A percentile compares a stretch with the other conserved stretches of the same genome.
Conservation (phyloP, 2,888 invertebrate genomes). For the Drosophila lutescens region DNA sequence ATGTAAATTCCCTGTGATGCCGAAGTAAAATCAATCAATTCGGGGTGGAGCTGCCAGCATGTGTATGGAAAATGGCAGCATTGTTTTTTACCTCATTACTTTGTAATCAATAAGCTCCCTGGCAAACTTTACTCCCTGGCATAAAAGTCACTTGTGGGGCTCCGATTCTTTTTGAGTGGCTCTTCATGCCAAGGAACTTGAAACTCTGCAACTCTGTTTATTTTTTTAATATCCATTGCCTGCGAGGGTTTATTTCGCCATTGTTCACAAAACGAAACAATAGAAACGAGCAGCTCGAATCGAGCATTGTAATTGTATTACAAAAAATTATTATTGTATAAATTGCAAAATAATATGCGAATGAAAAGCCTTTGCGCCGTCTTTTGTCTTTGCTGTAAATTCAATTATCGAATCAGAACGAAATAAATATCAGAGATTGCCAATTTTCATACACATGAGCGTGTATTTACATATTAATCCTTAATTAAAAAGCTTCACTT, state of each 20-base stretch:
- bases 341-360: constrained; percentile 12
- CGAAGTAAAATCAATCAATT: constrained; percentile 25
- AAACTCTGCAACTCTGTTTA: constrained; percentile 30
- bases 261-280: constrained; percentile 17
- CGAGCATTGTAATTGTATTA: constrained; percentile 37
- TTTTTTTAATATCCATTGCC: constrained; percentile 23
- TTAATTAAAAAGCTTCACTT: constrained; percentile 42
- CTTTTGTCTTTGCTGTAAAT: constrained; percentile 38
- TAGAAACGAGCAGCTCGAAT: constrained; percentile 10
- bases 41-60: constrained; percentile 2
- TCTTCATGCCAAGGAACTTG: constrained; percentile 29
- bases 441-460: neutral
- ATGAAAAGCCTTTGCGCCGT: constrained; percentile 8
- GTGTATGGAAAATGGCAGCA: constrained; percentile 2
- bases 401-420: constrained; percentile 45
- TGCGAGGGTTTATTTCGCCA: neutral
- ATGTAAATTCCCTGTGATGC: constrained; percentile 11
- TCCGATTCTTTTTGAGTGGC: constrained; percentile 5
- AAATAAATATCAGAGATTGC: constrained; percentile 19
- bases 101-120: constrained; percentile 19
- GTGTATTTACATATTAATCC: constrained; percentile 30
- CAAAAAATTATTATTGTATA: constrained; percentile 18
- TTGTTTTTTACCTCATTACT: constrained; percentile 19
- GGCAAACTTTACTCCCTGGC: neutral
- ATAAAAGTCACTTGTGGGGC: constrained; percentile 11